phyloP scores from a whole-genome alignment of 2,797 vertebrate genomes.

The Adelosebastes latens region DNA sequence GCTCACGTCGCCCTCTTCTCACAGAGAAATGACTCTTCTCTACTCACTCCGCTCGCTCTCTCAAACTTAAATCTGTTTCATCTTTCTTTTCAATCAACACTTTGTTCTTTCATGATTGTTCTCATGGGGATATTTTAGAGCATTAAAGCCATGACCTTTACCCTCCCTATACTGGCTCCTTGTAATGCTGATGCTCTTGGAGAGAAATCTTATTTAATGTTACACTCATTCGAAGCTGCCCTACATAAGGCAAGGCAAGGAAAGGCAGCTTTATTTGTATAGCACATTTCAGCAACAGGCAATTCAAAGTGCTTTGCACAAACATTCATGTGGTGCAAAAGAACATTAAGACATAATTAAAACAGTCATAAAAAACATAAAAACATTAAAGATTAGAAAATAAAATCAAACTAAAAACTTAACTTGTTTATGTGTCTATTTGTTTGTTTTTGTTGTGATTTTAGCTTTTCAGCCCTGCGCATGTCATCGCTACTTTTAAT shows the following conservation, averaged over 20 bases:
- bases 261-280: too few relatives aligned
- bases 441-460: too few relatives aligned
- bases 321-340: not conserved
- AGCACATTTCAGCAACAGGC: too few relatives aligned
- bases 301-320: too few relatives aligned
- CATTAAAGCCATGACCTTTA: not conserved
- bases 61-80: conserved; percentile 16
- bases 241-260: not conserved
- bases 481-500: too few relatives aligned
- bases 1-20: conserved; percentile 31
- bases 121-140: not conserved
- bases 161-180: not conserved
- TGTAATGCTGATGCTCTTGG: not conserved
- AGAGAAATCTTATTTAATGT: not conserved
- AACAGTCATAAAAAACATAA: too few relatives aligned
- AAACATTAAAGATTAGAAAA: too few relatives aligned
- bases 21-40: conserved; percentile 32
- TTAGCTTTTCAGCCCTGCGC: too few relatives aligned
- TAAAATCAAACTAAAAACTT: too few relatives aligned
- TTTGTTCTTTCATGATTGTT: not conserved
- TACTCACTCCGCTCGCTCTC: conserved; percentile 2
- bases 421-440: too few relatives aligned
- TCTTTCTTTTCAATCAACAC: not conserved
- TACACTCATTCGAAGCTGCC: not conserved
- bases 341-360: not conserved